Base-by-base conservation (phyloP, 2,797 vertebrate species). In the Eospalax fontanierii region DNA sequence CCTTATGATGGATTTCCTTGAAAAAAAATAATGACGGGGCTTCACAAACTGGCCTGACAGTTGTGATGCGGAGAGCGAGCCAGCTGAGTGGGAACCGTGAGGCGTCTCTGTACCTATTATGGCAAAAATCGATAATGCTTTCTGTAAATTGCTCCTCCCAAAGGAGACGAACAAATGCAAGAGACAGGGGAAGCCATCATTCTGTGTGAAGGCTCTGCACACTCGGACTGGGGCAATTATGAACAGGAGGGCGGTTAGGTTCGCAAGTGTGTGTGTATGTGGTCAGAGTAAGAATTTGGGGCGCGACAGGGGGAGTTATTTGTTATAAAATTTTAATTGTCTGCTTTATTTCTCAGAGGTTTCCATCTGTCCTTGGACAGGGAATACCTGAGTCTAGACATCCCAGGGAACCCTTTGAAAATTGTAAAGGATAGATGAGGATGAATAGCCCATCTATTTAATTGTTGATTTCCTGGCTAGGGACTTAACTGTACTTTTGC, bases 71-170 rank as follows among this genome's bases (percentile, higher is more conserved):
- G 98, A 97, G 98, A 98, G 98, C 95, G 94, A 98, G 98, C 98
- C 43, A 97, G 97, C 98, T 98, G 98, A 98, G 98, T 98, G 96
- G 98, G 98, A 98, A 98, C 93, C 95, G 98, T 97, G 98, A 98
- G 98, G 98, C 98, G 98, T 98, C 98, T 99, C 98, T 98, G 98
- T 98, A 98, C 99, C 99, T 99, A 99, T 99, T 99, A 99, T 98
- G 98, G 98, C 98, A 98, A 98, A 99, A 99, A 99, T 99, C 98
- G 97, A 99, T 99, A 98, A 98, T 98, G 98, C 98, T 98, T 98
- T 98, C 98, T 99, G 98, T 98, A 99, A 99, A 99, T 99, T 99
- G 98, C 98, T 98, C 98, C 98, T 99, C 98, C 98, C 98, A 98
- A 97, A 98, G 98, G 98, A 98, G 98, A 97, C 94, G 98, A 98